Evolutionary conservation across 2,888 invertebrate species (phyloP).

Genomic region (Coenonympha arcania): DNA sequence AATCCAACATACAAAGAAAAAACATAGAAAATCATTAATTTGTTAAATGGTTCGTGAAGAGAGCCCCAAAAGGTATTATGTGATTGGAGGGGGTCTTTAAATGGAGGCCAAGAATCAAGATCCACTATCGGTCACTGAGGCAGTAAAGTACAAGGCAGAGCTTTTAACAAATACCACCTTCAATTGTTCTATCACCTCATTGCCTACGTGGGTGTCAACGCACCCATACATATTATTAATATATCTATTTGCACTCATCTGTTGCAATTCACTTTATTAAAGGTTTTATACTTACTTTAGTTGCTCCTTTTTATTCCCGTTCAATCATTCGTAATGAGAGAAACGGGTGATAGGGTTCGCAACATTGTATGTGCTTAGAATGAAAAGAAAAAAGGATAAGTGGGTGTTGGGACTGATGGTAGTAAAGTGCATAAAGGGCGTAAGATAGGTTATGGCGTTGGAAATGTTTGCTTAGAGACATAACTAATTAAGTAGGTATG

Average conservation of each 20-base stretch:
- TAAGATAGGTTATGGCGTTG: too few species aligned
- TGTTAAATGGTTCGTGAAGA: too few species aligned
- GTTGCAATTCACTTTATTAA: constrained; percentile 34
- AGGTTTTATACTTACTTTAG: constrained; percentile 31
- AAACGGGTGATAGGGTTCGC: constrained; percentile 11
- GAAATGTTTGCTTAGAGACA: too few species aligned
- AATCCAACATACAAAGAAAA: too few species aligned
- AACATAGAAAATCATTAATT: too few species aligned
- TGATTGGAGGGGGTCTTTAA: too few species aligned
- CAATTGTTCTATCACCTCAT: background rate
- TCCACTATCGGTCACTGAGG: too few species aligned
- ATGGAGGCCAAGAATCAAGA: too few species aligned
- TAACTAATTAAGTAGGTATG: too few species aligned
- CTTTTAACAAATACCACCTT: background rate
- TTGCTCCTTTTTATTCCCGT: constrained; percentile 20
- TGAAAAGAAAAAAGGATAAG: background rate
- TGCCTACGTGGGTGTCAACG: constrained; percentile 30
- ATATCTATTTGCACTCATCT: constrained; percentile 37
- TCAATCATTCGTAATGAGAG: constrained; percentile 22
- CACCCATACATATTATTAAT: constrained; percentile 39
- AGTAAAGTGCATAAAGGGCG: too few species aligned
- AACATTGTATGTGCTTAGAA: constrained; percentile 1
- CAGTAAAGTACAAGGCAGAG: background rate
- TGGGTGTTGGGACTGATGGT: too few species aligned
- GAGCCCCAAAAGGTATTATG: too few species aligned